Conservation (phyloP, 2,113 vertebrate species). For the Xiphophorus maculatus region DNA sequence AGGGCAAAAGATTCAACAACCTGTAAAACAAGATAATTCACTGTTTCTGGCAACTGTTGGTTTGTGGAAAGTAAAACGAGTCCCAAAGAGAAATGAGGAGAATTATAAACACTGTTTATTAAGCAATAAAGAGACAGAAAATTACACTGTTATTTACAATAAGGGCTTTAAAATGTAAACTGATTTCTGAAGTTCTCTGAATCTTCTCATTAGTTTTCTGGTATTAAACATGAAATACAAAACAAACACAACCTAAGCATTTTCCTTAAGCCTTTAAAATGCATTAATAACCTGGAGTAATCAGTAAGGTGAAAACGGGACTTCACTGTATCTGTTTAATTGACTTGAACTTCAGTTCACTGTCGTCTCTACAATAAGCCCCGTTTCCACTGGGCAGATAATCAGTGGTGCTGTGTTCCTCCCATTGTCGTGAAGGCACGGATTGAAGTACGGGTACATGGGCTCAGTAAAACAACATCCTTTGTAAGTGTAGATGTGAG, state of each 20-base stretch:
- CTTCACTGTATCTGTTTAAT: neutral
- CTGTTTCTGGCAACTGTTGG: neutral
- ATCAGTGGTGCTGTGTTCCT: conserved; percentile 54
- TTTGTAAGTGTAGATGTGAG: conserved; percentile 79
- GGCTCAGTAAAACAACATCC: conserved; percentile 76
- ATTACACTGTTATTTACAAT: neutral
- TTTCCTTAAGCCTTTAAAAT: neutral
- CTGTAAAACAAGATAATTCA: neutral
- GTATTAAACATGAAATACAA: neutral
- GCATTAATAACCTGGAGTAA: neutral
- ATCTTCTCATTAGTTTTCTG: neutral
- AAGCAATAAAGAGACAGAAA: neutral
- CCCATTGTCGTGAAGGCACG: conserved; percentile 54
- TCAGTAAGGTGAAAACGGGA: too few relatives aligned
- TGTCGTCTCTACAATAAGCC: neutral
- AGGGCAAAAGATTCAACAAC: neutral
- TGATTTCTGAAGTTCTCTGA: neutral
- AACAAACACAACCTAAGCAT: neutral
- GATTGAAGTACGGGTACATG: conserved; percentile 81
- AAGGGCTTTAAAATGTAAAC: neutral
- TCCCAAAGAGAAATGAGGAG: neutral
- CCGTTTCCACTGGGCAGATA: conserved; percentile 45
- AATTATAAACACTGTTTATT: neutral
- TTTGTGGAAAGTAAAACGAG: neutral
- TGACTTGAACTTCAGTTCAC: neutral